Evolutionary conservation across 2,888 invertebrate genomes (phyloP).

Genomic region (Crossocerus cetratus): DNA sequence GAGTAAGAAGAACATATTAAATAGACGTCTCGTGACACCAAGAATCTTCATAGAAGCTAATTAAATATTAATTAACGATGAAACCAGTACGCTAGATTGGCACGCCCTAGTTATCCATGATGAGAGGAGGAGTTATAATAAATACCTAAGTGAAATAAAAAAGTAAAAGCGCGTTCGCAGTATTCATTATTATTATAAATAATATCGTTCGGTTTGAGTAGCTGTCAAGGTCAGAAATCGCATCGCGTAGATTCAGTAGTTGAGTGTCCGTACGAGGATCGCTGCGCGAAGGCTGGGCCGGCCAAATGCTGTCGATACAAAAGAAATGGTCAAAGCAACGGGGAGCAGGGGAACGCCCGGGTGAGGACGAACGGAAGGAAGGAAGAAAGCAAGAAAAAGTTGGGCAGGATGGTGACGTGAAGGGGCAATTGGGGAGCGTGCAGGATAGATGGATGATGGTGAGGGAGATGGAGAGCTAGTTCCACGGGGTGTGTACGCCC

Average conservation of each 20-base stretch:
- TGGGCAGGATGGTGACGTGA: no score
- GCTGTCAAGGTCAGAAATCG: constrained; percentile 50
- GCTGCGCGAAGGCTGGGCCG: constrained; percentile 45
- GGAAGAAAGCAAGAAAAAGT: constrained; percentile 3
- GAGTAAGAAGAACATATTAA: constrained; percentile 27
- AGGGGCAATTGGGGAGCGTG: constrained; percentile 6
- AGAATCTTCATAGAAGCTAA: constrained; percentile 56
- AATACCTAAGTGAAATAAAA: constrained; percentile 53
- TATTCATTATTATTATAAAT: constrained; percentile 67
- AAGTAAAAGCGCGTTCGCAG: constrained; percentile 64
- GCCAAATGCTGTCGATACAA: constrained; percentile 30
- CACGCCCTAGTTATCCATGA: constrained; percentile 60
- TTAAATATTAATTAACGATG: constrained; percentile 59
- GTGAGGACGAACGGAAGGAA: not conserved
- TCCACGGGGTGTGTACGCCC: constrained; percentile 11
- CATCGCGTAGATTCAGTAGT: constrained; percentile 68
- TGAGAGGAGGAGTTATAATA: constrained; percentile 44
- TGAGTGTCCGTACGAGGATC: constrained; percentile 63
- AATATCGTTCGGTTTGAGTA: constrained; percentile 66
- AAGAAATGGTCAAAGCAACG: constrained; percentile 23
- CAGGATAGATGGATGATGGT: constrained; percentile 12
- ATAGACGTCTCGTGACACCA: constrained; percentile 55
- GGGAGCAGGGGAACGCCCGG: constrained; percentile 7
- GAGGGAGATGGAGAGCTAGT: not conserved
- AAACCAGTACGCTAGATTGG: constrained; percentile 59